Evolutionary conservation across 2,113 vertebrate species (phyloP), one percentile per base, ranked within the genome.

Genomic region (cat (Felis catus)): DNA sequence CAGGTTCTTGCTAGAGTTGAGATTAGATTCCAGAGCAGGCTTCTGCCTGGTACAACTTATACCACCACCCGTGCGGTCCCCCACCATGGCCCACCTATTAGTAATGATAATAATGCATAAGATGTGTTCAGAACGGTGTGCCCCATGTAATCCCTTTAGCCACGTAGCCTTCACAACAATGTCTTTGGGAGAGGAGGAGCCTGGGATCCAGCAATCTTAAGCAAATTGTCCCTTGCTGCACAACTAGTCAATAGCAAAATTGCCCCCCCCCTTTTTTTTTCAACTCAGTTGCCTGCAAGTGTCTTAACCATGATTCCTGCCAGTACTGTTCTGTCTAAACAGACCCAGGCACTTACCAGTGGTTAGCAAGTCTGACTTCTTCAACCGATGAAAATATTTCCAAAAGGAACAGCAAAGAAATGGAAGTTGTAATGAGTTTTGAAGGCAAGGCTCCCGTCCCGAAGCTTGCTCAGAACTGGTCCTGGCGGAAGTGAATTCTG

Each of bases 401-500:
- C 48, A 48, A 85, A 81, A 33, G 21, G 29, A 70, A 10, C 82
- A 68, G 7, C 45, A 74, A 71, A 51, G 55, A 48, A 65, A 61
- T 18, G 16, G 9, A 45, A 66, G 27, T 19, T 36, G 27, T 70
- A 29, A 39, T 7, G 1, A 12, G 53, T 78, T 33, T 84, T 33
- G 9, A 29, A 71, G n/a, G 31, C 12, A 8, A 7, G 2, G 0
- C 0, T 21, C 78, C 1, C 82, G 33, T 29, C 41, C 48, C 29
- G n/a, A 68, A 33, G 33, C 25, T 2, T 63, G 9, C 31, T n/a
- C 21, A 36, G 61, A 41, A 4, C 45, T 0, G 9, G 5, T 1
- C 1, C 33, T 16, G 48, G 15, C 19, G 6, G 6, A 53, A 19
- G 29, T 3, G 27, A 0, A 0, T 27, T 15, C 15, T 36, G 5